Conservation (phyloP, 1,140 invertebrate species). For the Acromyrmex echinatior region DNA sequence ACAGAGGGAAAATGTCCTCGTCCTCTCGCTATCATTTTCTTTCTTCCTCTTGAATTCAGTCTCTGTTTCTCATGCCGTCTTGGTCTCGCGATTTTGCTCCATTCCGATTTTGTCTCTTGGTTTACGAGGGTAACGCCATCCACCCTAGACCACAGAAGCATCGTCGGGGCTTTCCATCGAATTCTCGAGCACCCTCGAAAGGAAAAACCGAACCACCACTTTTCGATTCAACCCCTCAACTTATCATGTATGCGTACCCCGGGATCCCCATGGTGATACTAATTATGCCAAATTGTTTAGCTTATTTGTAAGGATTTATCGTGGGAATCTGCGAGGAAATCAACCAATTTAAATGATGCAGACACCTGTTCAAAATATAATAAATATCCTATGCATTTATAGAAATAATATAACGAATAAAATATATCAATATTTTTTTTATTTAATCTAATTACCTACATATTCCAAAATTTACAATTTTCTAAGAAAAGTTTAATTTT, state of each 20-base stretch:
- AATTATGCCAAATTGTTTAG: constrained; percentile 83
- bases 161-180: constrained; percentile 59
- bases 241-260: constrained; percentile 79
- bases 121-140: constrained; percentile 46
- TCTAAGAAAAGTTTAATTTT: background rate
- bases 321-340: constrained; percentile 59
- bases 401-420: background rate
- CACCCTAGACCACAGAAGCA: constrained; percentile 46
- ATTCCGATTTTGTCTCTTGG: constrained; percentile 55
- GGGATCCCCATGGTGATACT: constrained; percentile 57
- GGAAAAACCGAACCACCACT: constrained; percentile 54
- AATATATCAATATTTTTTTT: background rate
- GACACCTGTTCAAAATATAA: background rate
- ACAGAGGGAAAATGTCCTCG: constrained; percentile 48
- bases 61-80: constrained; percentile 29
- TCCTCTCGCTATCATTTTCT: constrained; percentile 23
- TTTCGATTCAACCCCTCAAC: constrained; percentile 68
- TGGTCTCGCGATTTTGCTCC: constrained; percentile 42
- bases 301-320: constrained; percentile 81
- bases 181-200: constrained; percentile 53
- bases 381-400: background rate
- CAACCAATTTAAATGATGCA: constrained; percentile 58
- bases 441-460: background rate
- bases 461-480: background rate
- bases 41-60: constrained; percentile 17